Conservation (phyloP, 2,797 vertebrate species). For the Threskiornis aethiopicus region DNA sequence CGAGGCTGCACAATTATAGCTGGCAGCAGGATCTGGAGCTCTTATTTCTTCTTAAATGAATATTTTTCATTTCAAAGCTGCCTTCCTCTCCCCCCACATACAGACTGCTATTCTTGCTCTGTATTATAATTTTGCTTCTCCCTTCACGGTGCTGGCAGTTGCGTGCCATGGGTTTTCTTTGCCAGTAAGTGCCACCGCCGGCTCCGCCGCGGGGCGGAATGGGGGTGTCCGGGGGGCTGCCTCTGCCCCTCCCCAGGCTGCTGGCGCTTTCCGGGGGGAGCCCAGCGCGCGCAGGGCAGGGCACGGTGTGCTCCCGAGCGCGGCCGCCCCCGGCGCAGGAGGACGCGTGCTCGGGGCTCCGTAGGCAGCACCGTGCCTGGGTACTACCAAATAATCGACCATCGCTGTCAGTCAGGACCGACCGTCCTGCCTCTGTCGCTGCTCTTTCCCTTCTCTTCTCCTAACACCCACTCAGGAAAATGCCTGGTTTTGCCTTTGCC, state of each 20-base stretch:
- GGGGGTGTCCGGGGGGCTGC: background rate
- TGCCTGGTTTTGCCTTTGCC: background rate
- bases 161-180: background rate
- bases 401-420: rapidly evolving
- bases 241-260: background rate
- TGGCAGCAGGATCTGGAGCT: background rate
- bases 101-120: background rate
- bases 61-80: background rate
- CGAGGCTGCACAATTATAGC: background rate
- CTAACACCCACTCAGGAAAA: rapidly evolving
- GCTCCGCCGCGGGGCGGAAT: rapidly evolving
- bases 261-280: background rate
- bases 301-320: background rate
- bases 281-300: background rate
- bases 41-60: background rate
- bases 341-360: background rate
- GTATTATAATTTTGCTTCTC: background rate
- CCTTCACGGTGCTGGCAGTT: rapidly evolving
- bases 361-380: rapidly evolving
- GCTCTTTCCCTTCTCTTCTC: background rate
- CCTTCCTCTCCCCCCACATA: background rate
- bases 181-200: background rate
- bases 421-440: rapidly evolving
- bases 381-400: rapidly evolving
- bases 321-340: background rate